A percentile compares a stretch with the other conserved stretches of the same genome.
Conservation (phyloP, 2,113 vertebrate genomes). For the Aythya baeri region DNA sequence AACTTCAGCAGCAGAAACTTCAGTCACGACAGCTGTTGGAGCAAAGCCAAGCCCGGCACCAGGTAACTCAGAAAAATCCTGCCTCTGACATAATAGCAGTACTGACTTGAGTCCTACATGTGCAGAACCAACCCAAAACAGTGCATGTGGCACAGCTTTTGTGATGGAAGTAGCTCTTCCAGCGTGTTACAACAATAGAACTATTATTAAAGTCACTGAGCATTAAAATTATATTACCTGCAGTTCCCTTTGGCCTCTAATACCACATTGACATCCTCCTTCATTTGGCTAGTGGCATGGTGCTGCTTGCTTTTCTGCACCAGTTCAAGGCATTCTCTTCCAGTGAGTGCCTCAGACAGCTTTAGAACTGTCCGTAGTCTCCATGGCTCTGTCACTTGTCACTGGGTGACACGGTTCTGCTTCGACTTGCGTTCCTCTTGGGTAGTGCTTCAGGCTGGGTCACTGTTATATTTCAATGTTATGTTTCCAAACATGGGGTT, state of each 20-base stretch:
- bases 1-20: conserved; percentile 89
- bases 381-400: background rate
- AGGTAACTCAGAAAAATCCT: conserved; percentile 78
- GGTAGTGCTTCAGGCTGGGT: background rate
- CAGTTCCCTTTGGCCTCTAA: background rate
- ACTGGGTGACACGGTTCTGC: background rate
- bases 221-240: background rate
- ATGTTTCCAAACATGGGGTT: background rate
- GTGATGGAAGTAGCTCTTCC: background rate
- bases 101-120: background rate
- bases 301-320: background rate
- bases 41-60: conserved; percentile 81
- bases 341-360: background rate
- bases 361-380: background rate
- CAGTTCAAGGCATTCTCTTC: background rate
- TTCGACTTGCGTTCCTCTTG: background rate
- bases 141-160: background rate
- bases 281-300: background rate
- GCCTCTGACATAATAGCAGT: background rate
- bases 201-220: too few relatives aligned
- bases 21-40: conserved; percentile 84
- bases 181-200: background rate
- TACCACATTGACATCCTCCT: background rate
- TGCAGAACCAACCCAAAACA: background rate
- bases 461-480: background rate